Conservation (phyloP, 2,888 invertebrate species). For the Nomada ferruginata region DNA sequence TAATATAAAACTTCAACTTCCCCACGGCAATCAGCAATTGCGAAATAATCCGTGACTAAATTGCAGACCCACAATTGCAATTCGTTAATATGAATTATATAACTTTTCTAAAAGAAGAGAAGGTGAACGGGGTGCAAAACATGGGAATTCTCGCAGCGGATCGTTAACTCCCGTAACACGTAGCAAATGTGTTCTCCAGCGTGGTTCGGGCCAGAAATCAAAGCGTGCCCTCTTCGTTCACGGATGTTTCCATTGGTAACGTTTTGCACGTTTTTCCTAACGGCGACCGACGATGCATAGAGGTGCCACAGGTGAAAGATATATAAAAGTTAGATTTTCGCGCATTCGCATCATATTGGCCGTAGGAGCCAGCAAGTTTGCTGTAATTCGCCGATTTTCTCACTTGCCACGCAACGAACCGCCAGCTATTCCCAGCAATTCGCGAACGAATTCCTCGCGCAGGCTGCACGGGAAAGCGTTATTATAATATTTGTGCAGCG, state of each 20-base stretch:
- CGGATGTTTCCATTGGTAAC: slow-evolving; percentile 21
- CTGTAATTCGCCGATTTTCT: slow-evolving; percentile 10
- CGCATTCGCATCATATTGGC: slow-evolving; percentile 35
- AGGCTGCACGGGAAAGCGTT: background rate
- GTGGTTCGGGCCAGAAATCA: slow-evolving; percentile 2
- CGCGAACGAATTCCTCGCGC: background rate
- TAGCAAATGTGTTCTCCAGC: slow-evolving; percentile 29
- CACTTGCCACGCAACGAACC: background rate
- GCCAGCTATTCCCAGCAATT: background rate
- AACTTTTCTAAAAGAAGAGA: background rate
- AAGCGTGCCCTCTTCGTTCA: slow-evolving; percentile 11
- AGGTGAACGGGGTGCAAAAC: slow-evolving; percentile 10
- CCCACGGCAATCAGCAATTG: background rate
- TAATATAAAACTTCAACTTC: background rate
- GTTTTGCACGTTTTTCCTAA: slow-evolving; percentile 45
- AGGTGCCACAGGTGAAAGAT: slow-evolving; percentile 39
- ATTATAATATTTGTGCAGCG: background rate
- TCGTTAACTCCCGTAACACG: slow-evolving; percentile 33
- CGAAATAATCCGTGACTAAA: slow-evolving; percentile 14
- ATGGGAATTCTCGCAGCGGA: background rate
- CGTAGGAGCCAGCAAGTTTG: slow-evolving; percentile 13
- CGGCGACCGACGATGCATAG: slow-evolving; percentile 8
- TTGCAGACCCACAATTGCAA: background rate
- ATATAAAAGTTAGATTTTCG: slow-evolving; percentile 48
- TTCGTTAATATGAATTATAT: slow-evolving; percentile 15